Evolutionary conservation across 2,888 invertebrate genomes (phyloP).

Genomic region (Enchytraeus crypticus): DNA sequence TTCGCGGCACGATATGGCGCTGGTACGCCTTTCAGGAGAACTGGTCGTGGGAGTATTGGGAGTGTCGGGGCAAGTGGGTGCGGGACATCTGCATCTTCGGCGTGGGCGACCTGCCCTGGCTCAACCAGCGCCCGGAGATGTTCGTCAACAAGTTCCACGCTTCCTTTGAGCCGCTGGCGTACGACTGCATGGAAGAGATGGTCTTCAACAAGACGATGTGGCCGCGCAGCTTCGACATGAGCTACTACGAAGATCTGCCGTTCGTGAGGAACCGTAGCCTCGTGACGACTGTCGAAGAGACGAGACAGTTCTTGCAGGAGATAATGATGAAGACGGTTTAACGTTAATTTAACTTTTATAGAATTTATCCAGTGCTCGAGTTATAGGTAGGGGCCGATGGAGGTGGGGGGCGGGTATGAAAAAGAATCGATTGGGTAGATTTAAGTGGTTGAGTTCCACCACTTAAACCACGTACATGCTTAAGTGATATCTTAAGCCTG

Average conservation of each 20-base stretch:
- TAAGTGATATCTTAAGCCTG: no score
- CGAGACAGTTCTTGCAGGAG: not conserved
- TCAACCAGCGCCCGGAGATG: slow-evolving; percentile 31
- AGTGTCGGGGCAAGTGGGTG: slow-evolving; percentile 34
- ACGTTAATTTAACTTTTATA: no score
- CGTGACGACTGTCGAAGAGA: slow-evolving; percentile 1
- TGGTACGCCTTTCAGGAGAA: slow-evolving; percentile 10
- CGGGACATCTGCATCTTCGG: slow-evolving; percentile 40
- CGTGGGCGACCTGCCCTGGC: slow-evolving; percentile 32
- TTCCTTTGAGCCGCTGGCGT: slow-evolving; percentile 16
- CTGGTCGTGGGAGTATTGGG: slow-evolving; percentile 20
- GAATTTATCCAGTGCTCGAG: no score
- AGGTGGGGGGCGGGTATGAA: no score
- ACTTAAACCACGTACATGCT: no score
- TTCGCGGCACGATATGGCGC: slow-evolving; percentile 18
- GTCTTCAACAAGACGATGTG: slow-evolving; percentile 15
- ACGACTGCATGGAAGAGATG: slow-evolving; percentile 23
- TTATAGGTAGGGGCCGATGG: no score
- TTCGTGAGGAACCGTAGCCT: slow-evolving; percentile 13
- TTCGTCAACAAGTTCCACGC: slow-evolving; percentile 40
- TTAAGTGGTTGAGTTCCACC: no score
- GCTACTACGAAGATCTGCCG: slow-evolving; percentile 15
- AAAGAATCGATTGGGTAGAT: no score
- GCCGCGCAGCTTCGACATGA: not conserved
- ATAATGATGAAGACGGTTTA: no score